Percentiles rank a stretch among this genome's conserved stretches.
These are phyloP conservation scores for Notechis scutatus DNA, from an alignment of 2,113 vertebrate genomes.

Conservation along the genomic window DNA sequence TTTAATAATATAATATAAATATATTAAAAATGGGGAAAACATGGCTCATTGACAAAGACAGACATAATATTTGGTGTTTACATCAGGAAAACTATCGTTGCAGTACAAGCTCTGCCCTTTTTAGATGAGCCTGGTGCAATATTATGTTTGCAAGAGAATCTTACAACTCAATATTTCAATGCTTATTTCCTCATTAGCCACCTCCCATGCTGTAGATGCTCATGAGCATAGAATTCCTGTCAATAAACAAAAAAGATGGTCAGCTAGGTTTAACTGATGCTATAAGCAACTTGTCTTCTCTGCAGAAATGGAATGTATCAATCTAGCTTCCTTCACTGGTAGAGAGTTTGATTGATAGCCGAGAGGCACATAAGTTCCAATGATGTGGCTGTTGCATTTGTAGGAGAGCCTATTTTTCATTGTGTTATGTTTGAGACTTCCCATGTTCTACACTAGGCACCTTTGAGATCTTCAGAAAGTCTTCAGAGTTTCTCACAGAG, in stretches of 20 bases:
- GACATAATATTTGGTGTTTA: background rate
- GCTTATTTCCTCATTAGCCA: background rate
- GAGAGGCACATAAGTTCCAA: constrained; percentile 10
- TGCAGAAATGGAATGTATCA: constrained; percentile 5
- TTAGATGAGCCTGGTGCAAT: background rate
- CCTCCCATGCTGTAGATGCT: background rate
- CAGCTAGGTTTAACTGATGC: background rate
- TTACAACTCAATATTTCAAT: background rate
- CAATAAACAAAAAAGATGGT: background rate
- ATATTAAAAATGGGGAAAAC: accelerated
- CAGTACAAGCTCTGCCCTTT: background rate
- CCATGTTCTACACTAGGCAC: background rate
- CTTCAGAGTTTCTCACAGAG: background rate
- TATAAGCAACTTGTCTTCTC: background rate
- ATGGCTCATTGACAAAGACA: background rate
- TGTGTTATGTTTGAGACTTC: background rate
- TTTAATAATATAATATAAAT: background rate
- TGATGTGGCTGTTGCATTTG: background rate
- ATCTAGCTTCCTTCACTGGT: background rate
- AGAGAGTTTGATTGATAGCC: constrained; percentile 16
- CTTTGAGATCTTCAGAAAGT: background rate
- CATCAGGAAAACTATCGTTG: background rate
- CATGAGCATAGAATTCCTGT: background rate
- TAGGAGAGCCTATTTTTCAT: background rate
- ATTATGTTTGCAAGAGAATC: background rate